These are phyloP conservation scores for Deroplatys truncata DNA, from an alignment of 2,888 invertebrate species.

Conservation along the genomic window DNA sequence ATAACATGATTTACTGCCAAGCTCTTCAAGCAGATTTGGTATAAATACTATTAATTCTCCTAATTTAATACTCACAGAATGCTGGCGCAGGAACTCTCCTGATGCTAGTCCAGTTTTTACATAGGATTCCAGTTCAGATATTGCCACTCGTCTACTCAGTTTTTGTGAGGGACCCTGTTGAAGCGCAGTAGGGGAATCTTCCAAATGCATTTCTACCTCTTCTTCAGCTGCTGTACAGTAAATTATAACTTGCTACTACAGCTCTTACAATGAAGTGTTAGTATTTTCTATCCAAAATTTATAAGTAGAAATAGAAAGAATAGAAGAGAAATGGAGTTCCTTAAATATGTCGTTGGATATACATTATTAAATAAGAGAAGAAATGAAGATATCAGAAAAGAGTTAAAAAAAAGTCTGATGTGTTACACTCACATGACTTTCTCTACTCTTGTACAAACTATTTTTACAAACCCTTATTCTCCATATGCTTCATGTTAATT, in stretches of 20 bases:
- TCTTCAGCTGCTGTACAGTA: background rate
- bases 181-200: background rate
- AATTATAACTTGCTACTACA: background rate
- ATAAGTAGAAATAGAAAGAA: too few relatives aligned
- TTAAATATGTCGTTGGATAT: too few relatives aligned
- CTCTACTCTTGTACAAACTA: too few relatives aligned
- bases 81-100: conserved; percentile 40
- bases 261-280: background rate
- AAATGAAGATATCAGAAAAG: too few relatives aligned
- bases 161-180: background rate
- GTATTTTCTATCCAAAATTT: background rate
- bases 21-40: too few relatives aligned
- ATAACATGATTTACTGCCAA: too few relatives aligned
- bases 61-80: conserved; percentile 36
- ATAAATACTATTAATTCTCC: background rate
- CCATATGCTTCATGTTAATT: too few relatives aligned
- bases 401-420: too few relatives aligned
- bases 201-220: background rate
- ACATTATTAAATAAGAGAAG: too few relatives aligned
- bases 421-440: too few relatives aligned
- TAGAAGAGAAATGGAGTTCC: too few relatives aligned
- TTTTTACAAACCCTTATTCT: too few relatives aligned
- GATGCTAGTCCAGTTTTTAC: conserved; percentile 40
- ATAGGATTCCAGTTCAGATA: conserved; percentile 43
- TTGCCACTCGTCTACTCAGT: conserved; percentile 35